phyloP scores from a whole-genome alignment of 2,888 invertebrate species.

The Rhamnusium bicolor region DNA sequence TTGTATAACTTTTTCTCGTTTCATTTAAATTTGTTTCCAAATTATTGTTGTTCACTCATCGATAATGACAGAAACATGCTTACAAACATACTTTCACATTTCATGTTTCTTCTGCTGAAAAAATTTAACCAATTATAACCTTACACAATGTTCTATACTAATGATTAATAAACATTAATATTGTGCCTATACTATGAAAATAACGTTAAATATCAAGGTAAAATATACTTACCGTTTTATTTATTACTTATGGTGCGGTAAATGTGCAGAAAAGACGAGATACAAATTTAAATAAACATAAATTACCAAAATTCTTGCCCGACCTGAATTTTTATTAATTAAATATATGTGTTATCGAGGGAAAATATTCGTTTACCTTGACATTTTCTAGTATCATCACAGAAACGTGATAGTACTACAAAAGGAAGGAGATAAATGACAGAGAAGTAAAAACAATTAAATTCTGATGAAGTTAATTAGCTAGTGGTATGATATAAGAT shows the following conservation, averaged over 20 bases:
- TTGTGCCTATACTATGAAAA: background rate
- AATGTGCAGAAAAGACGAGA: background rate
- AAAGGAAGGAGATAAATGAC: background rate
- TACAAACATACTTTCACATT: slow-evolving; percentile 4
- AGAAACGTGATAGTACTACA: slow-evolving; percentile 8
- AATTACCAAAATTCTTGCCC: background rate
- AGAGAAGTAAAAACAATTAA: background rate
- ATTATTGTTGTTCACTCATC: background rate
- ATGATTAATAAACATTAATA: background rate
- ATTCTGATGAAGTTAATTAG: background rate
- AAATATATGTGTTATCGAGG: background rate
- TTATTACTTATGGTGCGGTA: background rate
- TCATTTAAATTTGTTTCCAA: too few relatives aligned
- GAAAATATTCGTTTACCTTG: slow-evolving; percentile 35
- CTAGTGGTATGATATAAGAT: too few relatives aligned
- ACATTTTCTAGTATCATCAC: slow-evolving; percentile 29
- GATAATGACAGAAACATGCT: background rate
- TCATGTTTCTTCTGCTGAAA: background rate
- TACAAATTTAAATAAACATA: background rate
- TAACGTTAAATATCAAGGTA: slow-evolving; percentile 10
- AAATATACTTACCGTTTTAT: background rate
- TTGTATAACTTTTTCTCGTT: too few relatives aligned
- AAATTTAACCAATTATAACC: background rate
- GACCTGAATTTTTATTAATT: slow-evolving; percentile 10
- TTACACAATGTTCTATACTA: background rate